Percentiles rank a stretch among this genome's conserved stretches.
phyloP scores from a whole-genome alignment of 2,888 invertebrate species.

The Lasioglossum zephyrum region DNA sequence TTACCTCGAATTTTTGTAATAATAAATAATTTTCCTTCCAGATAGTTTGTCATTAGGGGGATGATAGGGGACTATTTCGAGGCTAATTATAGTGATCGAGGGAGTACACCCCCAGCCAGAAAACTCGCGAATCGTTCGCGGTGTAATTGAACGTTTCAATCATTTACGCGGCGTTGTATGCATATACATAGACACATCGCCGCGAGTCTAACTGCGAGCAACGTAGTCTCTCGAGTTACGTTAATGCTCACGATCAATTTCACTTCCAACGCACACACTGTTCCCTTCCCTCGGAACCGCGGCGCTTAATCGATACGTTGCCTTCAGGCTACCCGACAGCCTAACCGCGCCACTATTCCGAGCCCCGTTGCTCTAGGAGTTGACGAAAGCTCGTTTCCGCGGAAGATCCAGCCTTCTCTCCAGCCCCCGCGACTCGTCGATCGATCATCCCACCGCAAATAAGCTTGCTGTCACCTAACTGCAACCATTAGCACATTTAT shows the following conservation, averaged over 20 bases:
- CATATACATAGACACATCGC: background rate
- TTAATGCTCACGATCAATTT: slow-evolving; percentile 67
- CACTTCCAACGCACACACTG: slow-evolving; percentile 35
- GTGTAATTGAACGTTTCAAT: background rate
- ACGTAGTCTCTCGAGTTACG: slow-evolving; percentile 36
- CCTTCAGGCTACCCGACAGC: slow-evolving; percentile 55
- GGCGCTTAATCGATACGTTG: slow-evolving; percentile 66
- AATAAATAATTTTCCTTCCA: background rate
- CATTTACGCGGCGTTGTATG: background rate
- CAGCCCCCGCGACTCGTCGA: background rate
- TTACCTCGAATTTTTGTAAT: background rate
- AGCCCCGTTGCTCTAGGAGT: slow-evolving; percentile 45
- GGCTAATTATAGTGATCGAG: background rate
- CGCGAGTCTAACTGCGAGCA: slow-evolving; percentile 4
- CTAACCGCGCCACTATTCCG: slow-evolving; percentile 63
- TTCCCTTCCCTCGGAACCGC: slow-evolving; percentile 29
- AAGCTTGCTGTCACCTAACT: background rate
- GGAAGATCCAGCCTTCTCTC: background rate
- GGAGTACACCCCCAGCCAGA: background rate
- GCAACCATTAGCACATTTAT: background rate
- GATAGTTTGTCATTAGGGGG: too few species aligned
- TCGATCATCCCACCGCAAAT: background rate
- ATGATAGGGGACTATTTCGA: background rate
- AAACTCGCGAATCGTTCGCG: background rate
- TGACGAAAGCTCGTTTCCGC: slow-evolving; percentile 31